Evolutionary conservation across 2,113 vertebrate species (phyloP), one percentile per base, ranked within the genome.

Genomic region (Cyprinodon tularosa): DNA sequence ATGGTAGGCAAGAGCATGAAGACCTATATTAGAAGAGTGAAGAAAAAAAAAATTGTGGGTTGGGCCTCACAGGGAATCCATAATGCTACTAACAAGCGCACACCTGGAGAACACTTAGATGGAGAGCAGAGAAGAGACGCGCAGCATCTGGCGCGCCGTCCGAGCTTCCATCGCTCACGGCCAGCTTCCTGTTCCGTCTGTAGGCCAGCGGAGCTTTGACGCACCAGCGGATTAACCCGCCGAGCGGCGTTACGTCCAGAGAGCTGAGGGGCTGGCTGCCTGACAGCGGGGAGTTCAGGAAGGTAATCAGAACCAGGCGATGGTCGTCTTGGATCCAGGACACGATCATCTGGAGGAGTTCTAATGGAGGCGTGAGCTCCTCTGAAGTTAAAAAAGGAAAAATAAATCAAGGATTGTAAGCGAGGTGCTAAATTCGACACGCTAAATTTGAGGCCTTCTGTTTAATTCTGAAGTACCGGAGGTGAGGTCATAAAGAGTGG

Each of bases 81-180:
- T 36, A 29, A 12, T 45, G 1, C 48, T 12, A 29, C 59, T 36
- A 3, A 44, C 17, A 47, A 15, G 72, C n/a, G 76, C 38, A 53
- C 96, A 97, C 97, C 93, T 99, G 97, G n/a, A 99, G 95, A 67
- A 99, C 95, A 10, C 97, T 97, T 15, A 99, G 92, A 78, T 99
- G 98, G 20, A 99, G 95, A n/a, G 96, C 95, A 4, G 98, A 99
- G 88, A 97, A 99, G 10, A 98, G 91, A 3, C 93, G 83, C 73
- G 94, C 94, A 3, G 80, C 81, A 38, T 94, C 95, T 4, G 74
- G 75, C 42, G 92, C 88, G 13, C 65, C 76, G 44, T 91, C 89
- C 36, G 83, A 1, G 0, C 67, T 86, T 64, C 94, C 94, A 0
- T 95, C 95, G n/a, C 92, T 82, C 29, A 94, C 53, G 0, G 83